Evolutionary conservation across 37 sponge, comb jelly and placozoan genomes (phyloP), one percentile per base, ranked within the genome.

Genomic region (Bolinopsis microptera): DNA sequence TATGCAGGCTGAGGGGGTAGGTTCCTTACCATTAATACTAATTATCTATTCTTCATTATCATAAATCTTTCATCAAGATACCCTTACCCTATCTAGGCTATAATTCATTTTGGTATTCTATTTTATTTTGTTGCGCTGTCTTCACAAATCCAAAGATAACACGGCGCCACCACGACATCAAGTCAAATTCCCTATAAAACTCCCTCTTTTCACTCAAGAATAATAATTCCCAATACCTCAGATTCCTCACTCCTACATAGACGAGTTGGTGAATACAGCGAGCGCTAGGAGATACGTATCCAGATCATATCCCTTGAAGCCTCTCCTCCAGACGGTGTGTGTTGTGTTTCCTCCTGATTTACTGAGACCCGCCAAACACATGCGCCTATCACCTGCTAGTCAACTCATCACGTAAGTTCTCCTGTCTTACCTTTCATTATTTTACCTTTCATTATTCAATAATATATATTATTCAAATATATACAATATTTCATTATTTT

Each of bases 1-100:
- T 27, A 21, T 86, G 35, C 90, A 86, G 48, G 90, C 90, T 41
- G 90, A 86, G 36, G 90, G 90, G 90, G 90, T 86, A 34, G 35
- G 90, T 41, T 3, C n/a, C n/a, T n/a, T n/a, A n/a, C n/a, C n/a
- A 13, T 21, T 67, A 21, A 21, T 67, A 21, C 68, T 21, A 67
- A 21, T 67, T 67, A 22, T 22, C 68, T 67, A 21, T 67, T 21
- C 68, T 67, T 21, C 68, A 13, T 67, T 67, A 21, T 67, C 68
- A 13, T 21, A 67, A 21, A 67, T 13, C 18, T 67, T 21, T 67
- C n/a, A n/a, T n/a, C n/a, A n/a, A n/a, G n/a, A n/a, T n/a, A n/a
- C n/a, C n/a, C n/a, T n/a, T n/a, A n/a, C n/a, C n/a, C n/a, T n/a
- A n/a, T n/a, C n/a, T n/a, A n/a, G n/a, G n/a, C n/a, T n/a, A n/a